These are phyloP conservation scores for Tinea trinotella DNA, from an alignment of 2,888 invertebrate species.

Conservation along the genomic window DNA sequence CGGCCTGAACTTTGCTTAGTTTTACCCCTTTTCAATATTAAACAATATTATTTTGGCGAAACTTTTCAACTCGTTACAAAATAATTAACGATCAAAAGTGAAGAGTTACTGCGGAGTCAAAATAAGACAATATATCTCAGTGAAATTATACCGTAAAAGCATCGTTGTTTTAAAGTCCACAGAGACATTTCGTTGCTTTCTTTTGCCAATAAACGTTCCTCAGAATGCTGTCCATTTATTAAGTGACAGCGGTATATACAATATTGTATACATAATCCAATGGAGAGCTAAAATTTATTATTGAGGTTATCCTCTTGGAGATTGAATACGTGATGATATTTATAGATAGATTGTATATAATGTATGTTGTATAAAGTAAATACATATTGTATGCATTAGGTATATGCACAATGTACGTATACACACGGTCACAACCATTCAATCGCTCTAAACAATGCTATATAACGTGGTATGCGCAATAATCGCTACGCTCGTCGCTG, in stretches of 20 bases:
- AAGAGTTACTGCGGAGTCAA: slow-evolving; percentile 11
- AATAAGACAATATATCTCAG: slow-evolving; percentile 5
- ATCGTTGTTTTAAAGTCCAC: slow-evolving; percentile 12
- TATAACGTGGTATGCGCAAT: too few relatives aligned
- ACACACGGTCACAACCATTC: too few relatives aligned
- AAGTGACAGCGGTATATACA: neutral
- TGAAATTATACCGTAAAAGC: slow-evolving; percentile 4
- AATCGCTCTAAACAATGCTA: too few relatives aligned
- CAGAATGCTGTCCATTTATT: neutral
- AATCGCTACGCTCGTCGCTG: neutral
- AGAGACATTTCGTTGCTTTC: neutral
- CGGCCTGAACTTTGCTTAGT: neutral
- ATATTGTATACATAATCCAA: too few relatives aligned
- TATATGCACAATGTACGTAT: too few relatives aligned
- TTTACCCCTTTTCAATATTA: neutral
- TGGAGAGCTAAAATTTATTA: too few relatives aligned
- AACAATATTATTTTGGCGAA: slow-evolving; percentile 2
- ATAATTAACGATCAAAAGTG: slow-evolving; percentile 7
- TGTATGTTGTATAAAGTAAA: too few relatives aligned
- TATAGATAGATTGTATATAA: too few relatives aligned
- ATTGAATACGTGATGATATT: too few relatives aligned
- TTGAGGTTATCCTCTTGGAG: too few relatives aligned
- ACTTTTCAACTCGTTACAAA: slow-evolving; percentile 8
- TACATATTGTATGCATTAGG: too few relatives aligned
- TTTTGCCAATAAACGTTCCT: slow-evolving; percentile 2